Conservation (phyloP, 2,797 vertebrate species). For the Pyrrhura leucotis region DNA sequence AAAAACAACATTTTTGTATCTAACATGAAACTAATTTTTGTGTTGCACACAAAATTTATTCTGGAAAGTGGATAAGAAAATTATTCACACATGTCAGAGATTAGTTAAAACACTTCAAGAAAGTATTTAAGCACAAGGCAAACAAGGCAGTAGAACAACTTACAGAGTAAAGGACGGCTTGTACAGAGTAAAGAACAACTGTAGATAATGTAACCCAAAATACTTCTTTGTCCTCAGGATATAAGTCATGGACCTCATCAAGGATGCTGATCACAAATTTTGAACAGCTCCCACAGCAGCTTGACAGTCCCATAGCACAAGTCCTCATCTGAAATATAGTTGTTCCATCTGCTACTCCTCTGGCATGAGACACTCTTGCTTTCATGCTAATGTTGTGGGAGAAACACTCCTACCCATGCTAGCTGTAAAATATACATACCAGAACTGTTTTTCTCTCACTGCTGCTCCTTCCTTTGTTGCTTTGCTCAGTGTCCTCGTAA, state of each 20-base stretch:
- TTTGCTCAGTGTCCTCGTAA: background rate
- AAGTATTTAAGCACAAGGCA: background rate
- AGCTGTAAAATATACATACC: background rate
- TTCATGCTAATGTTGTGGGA: background rate
- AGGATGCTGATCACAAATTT: background rate
- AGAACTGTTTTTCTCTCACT: background rate
- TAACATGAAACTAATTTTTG: background rate
- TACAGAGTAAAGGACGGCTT: background rate
- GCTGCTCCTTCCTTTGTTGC: background rate
- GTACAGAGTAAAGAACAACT: background rate
- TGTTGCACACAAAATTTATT: background rate
- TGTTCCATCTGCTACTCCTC: slow-evolving; percentile 9
- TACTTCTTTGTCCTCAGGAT: background rate
- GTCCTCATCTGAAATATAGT: background rate
- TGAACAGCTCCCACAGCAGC: background rate
- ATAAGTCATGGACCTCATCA: background rate
- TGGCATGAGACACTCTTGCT: background rate
- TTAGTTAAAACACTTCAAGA: background rate
- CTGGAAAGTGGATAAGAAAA: background rate
- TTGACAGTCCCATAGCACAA: background rate
- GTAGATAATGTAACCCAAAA: background rate
- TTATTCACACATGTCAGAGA: background rate
- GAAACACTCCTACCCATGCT: slow-evolving; percentile 17
- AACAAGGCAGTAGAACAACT: background rate
- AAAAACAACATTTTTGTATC: background rate